Evolutionary conservation across 2,797 vertebrate species (phyloP).

Genomic region (Allobates femoralis): DNA sequence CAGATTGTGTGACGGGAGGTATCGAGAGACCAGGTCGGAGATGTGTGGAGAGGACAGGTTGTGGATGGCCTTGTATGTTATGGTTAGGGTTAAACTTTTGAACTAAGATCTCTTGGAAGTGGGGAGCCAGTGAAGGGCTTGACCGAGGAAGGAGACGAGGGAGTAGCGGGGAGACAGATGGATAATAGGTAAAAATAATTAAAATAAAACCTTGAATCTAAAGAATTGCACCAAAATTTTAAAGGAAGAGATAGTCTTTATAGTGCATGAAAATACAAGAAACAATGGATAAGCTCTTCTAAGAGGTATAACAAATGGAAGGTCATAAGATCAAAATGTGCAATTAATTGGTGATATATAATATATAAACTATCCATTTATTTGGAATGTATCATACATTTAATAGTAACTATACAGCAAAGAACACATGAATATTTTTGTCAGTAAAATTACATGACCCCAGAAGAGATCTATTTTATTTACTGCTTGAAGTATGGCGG

Average conservation of each 20-base stretch:
- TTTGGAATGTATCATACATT: slow-evolving; percentile 18
- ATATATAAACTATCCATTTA: neutral
- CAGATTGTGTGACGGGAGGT: too few relatives aligned
- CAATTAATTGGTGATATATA: slow-evolving; percentile 15
- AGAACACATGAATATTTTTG: slow-evolving; percentile 64
- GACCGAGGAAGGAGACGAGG: too few relatives aligned
- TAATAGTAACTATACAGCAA: slow-evolving; percentile 42
- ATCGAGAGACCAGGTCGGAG: too few relatives aligned
- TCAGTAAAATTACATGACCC: slow-evolving; percentile 64
- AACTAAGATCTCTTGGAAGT: too few relatives aligned
- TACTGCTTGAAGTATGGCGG: slow-evolving; percentile 79
- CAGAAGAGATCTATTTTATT: slow-evolving; percentile 68
- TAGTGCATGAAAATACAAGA: neutral
- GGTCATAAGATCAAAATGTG: neutral
- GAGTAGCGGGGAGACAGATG: neutral
- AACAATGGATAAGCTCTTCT: neutral
- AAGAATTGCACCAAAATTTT: too few relatives aligned
- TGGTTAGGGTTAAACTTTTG: too few relatives aligned
- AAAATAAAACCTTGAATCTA: too few relatives aligned
- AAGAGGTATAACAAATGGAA: neutral
- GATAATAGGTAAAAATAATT: neutral
- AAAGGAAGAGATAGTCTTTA: neutral
- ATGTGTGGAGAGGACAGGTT: too few relatives aligned
- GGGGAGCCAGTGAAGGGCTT: too few relatives aligned
- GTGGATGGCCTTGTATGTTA: too few relatives aligned